Evolutionary conservation across 2,113 vertebrate species (phyloP), one percentile per base, ranked within the genome.

Genomic region (Callionymus lyra): DNA sequence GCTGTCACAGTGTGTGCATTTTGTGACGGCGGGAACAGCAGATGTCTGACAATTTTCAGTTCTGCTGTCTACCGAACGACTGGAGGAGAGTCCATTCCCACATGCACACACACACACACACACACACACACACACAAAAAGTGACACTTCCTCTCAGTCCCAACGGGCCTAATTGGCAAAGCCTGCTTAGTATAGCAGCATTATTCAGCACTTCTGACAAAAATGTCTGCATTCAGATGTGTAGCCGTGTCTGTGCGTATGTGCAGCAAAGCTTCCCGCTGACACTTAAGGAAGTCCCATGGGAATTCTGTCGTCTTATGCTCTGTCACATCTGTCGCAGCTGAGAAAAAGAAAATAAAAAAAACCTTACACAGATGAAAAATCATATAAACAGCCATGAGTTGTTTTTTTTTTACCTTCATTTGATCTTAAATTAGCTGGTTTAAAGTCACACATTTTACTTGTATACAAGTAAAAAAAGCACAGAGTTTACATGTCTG

Each of bases 131-230:
- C 10, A 16, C 39, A 53, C 58, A 56, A 43, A 27, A 32, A 34
- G 42, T 12, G 31, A n/a, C 44, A 40, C 53, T 57, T 51, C 47
- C 61, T 52, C 58, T 49, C 44, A 34, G 54, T 81, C 68, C 64
- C 61, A 62, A 12, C 2, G 55, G 75, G 63, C 66, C 72, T 82
- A 82, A 82, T 82, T 80, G 72, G 68, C 60, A 49, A 59, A 69
- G 57, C 55, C 74, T 76, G 68, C 65, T 78, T 69, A 72, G 62
- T 51, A 55, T 50, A 55, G 71, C 73, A 66, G 54, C 53, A 74
- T 78, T 75, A 79, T 79, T 79, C 76, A 79, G 69, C 76, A 73
- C 62, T 79, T 72, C 64, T 70, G 60, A 67, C 54, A 56, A 66
- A 31, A 32, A 12, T 10, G 2, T 42, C n/a, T 32, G 38, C 38